These are phyloP conservation scores for Podarcis raffonei DNA, from an alignment of 2,113 vertebrate genomes.

Conservation along the genomic window DNA sequence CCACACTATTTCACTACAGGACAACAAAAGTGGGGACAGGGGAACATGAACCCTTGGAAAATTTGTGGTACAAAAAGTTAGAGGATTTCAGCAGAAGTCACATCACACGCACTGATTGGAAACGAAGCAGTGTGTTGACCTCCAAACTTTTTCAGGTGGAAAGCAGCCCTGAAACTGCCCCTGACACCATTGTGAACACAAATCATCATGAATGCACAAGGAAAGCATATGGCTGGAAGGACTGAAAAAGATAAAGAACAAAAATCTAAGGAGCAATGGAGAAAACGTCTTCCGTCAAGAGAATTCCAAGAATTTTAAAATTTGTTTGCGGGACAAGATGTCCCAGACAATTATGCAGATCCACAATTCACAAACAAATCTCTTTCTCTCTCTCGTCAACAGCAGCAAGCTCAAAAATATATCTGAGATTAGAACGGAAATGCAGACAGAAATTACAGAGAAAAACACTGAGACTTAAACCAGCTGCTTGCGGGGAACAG, in stretches of 20 bases:
- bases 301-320: not conserved
- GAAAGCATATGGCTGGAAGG: no score
- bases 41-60: no score
- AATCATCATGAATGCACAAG: no score
- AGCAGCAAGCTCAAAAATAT: not conserved
- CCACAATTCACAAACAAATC: not conserved
- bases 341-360: not conserved
- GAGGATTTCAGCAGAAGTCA: no score
- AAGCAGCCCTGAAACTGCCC: no score
- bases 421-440: not conserved
- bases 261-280: not conserved
- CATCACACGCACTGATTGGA: no score
- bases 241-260: not conserved
- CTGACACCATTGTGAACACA: no score
- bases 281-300: not conserved
- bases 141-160: no score
- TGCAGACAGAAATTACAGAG: not conserved
- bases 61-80: no score
- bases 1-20: no score
- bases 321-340: not conserved
- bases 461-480: not conserved
- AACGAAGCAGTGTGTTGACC: no score
- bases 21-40: no score
- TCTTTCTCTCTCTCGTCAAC: not conserved
- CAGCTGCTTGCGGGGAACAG: not conserved